phyloP scores from a whole-genome alignment of 2,888 invertebrate species.

The Tinea semifulvella region DNA sequence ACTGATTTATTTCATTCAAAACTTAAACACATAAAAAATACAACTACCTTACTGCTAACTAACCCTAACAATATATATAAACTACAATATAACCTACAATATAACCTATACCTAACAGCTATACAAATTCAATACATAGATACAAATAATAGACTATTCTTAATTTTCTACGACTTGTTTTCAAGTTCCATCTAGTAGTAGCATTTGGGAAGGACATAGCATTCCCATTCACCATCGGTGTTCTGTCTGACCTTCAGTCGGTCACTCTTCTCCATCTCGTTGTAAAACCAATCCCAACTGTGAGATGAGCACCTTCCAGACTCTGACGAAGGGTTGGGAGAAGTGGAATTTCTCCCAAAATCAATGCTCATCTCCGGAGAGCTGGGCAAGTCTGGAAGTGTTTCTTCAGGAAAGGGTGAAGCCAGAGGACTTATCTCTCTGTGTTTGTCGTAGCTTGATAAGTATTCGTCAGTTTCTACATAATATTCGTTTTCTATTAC shows the following conservation, averaged over 20 bases:
- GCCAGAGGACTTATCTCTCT: not conserved
- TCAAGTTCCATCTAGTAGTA: not conserved
- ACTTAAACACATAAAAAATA: no score
- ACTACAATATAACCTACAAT: no score
- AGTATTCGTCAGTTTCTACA: no score
- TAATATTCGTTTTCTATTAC: no score
- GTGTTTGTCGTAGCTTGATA: no score
- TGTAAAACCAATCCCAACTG: not conserved
- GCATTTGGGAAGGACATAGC: not conserved
- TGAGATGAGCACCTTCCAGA: not conserved
- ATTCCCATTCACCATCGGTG: not conserved
- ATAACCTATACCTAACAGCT: no score
- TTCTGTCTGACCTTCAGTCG: not conserved
- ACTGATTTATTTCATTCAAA: no score
- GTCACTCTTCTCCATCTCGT: not conserved
- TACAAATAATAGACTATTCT: no score
- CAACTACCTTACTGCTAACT: no score
- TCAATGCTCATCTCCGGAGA: not conserved
- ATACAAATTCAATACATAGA: no score
- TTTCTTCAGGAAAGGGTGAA: not conserved
- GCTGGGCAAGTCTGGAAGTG: not conserved
- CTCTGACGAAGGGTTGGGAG: not conserved
- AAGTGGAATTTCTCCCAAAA: not conserved
- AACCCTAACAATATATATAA: no score
- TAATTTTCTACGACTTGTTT: no score